Evolutionary conservation across 1,140 invertebrate species (phyloP), one percentile per base, ranked within the genome.

Genomic region (Drosophila kikkawai): DNA sequence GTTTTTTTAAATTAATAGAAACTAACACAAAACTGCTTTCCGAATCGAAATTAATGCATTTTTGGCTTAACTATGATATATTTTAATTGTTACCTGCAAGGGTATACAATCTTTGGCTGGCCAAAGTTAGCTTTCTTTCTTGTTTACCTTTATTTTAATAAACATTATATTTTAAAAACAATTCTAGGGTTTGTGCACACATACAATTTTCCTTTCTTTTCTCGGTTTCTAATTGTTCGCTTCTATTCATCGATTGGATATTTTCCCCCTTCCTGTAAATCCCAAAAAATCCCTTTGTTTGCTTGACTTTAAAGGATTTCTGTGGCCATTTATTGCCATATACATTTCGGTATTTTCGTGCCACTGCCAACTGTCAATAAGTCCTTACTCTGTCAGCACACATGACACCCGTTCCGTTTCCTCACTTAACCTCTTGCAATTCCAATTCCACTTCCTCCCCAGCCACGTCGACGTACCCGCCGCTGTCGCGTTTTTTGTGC

Each of bases 271-370:
- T 42, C 13, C n/a, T 34, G 37, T 26, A 71, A 51, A 36, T 29
- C 53, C 51, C 8, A 4, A 17, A 26, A 51, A 41, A 29, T 41
- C 26, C 44, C 12, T 58, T 58, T 71, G 51, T 59, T 58, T 58
- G 50, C 69, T 48, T 37, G 47, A 51, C 79, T 76, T 47, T 61
- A 53, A 56, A 45, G 70, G 78, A 74, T 74, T 74, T 57, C 66
- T 84, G 76, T 51, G 70, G 70, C 67, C 70, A 71, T 74, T 80
- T 80, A 84, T 83, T 82, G 75, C 58, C 71, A 71, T 80, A 80
- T 80, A 80, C 36, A 73, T 73, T 60, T 51, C 45, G 68, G 68
- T 51, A 74, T 74, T 74, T 73, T 60, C 44, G 13, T 51, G 44
- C 29, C 48, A 39, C 70, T 66, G 26, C 47, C 50, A 71, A 60